Conservation (phyloP, 2,888 invertebrate species). For the Euplexia lucipara region DNA sequence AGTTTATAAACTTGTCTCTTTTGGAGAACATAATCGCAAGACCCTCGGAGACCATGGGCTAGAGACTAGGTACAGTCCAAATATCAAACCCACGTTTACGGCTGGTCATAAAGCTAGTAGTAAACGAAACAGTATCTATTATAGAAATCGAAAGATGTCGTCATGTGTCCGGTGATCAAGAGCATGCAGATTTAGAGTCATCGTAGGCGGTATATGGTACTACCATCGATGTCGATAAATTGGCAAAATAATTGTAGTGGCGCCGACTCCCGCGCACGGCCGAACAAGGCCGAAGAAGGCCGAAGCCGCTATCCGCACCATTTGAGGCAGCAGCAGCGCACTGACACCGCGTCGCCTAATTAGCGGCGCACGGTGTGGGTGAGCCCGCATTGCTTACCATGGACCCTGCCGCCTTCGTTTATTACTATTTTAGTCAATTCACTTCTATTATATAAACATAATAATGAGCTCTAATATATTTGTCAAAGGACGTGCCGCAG, state of each 20-base stretch:
- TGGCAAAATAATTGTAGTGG: conserved; percentile 78
- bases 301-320: conserved; percentile 79
- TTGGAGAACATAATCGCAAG: conserved; percentile 2
- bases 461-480: conserved; percentile 71
- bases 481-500: conserved; percentile 52
- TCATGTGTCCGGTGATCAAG: conserved; percentile 34
- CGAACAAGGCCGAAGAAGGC: conserved; percentile 81
- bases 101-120: conserved; percentile 6
- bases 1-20: conserved; percentile 1
- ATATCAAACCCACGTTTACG: conserved; percentile 9
- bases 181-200: conserved; percentile 41
- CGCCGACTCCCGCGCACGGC: conserved; percentile 84
- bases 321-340: conserved; percentile 81
- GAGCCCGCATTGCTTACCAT: conserved; percentile 80
- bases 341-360: conserved; percentile 84
- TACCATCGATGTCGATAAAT: conserved; percentile 67
- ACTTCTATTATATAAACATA: conserved; percentile 61
- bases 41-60: not conserved
- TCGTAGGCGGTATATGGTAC: conserved; percentile 58
- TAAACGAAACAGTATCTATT: conserved; percentile 6
- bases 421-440: conserved; percentile 69
- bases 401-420: conserved; percentile 80
- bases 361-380: conserved; percentile 85
- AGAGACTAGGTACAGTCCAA: conserved; percentile 2
- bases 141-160: conserved; percentile 26